These are phyloP conservation scores for Oriolus oriolus DNA, from an alignment of 2,113 vertebrate species.

Conservation along the genomic window DNA sequence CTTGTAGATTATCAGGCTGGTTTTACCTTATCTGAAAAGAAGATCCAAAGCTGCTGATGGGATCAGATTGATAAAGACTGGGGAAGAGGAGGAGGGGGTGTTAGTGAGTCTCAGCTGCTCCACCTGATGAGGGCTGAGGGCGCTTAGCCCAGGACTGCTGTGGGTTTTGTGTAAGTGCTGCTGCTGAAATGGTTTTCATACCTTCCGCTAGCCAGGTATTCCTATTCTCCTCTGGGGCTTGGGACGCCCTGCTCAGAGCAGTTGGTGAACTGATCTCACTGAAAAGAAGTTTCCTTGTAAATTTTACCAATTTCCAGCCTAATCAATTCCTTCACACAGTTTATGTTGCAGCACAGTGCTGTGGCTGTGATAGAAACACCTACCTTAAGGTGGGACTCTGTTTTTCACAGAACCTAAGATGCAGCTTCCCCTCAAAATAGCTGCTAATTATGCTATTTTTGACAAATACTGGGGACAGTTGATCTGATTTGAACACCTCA, in stretches of 20 bases:
- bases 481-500: background rate
- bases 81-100: background rate
- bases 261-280: background rate
- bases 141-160: too few relatives aligned
- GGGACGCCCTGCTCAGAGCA: background rate
- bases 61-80: background rate
- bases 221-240: background rate
- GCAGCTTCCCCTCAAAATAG: background rate
- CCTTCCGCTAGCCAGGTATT: background rate
- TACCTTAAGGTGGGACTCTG: background rate
- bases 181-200: background rate
- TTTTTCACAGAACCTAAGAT: background rate
- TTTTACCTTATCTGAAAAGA: background rate
- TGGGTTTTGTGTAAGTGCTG: background rate
- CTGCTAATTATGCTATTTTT: background rate
- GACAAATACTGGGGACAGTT: background rate
- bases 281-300: background rate
- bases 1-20: background rate
- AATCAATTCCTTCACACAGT: background rate
- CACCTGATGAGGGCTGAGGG: background rate
- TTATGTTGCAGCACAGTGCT: background rate
- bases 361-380: background rate
- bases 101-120: background rate
- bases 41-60: background rate
- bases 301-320: background rate